These are phyloP conservation scores for Eira barbara DNA, from an alignment of 2,113 vertebrate genomes.

Conservation along the genomic window DNA sequence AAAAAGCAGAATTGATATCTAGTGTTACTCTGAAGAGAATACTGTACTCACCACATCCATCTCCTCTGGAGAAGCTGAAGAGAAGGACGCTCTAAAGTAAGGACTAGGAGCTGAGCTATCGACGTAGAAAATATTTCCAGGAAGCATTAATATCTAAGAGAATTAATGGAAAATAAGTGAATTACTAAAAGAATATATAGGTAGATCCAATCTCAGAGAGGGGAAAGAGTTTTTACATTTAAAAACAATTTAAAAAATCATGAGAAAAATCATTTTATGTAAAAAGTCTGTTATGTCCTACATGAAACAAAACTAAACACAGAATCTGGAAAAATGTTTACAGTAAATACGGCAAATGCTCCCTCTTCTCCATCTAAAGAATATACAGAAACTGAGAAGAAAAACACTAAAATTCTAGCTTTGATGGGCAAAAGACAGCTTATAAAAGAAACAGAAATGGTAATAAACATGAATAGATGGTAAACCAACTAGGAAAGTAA, in stretches of 20 bases:
- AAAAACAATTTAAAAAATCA: conserved; percentile 13
- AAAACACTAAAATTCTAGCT: background rate
- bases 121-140: conserved; percentile 89
- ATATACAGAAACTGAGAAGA: background rate
- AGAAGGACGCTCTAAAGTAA: conserved; percentile 92
- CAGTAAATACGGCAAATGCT: background rate
- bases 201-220: background rate
- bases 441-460: background rate
- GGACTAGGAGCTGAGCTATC: conserved; percentile 85
- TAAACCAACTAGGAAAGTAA: background rate
- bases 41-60: conserved; percentile 88
- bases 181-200: background rate
- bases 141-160: conserved; percentile 91
- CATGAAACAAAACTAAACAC: background rate
- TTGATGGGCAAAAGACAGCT: background rate
- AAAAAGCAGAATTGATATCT: background rate
- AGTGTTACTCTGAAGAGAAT: background rate
- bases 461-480: background rate
- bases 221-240: background rate
- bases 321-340: background rate
- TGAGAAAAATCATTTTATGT: background rate
- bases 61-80: conserved; percentile 88
- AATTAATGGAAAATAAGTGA: background rate
- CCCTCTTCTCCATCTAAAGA: background rate
- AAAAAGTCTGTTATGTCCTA: background rate